These are phyloP conservation scores for Meandrusa payeni DNA, from an alignment of 2,888 invertebrate genomes.

Conservation along the genomic window DNA sequence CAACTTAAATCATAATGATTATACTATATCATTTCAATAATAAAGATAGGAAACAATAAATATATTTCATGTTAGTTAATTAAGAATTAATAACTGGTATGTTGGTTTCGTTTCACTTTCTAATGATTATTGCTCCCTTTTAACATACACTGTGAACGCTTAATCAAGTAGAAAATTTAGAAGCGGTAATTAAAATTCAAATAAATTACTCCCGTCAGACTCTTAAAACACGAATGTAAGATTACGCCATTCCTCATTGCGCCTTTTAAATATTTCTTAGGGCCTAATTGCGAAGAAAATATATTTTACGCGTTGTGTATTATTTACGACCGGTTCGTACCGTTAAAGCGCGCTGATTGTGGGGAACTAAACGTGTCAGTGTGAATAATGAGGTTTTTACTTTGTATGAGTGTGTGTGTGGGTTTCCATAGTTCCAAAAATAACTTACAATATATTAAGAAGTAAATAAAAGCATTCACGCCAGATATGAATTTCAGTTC, in stretches of 20 bases:
- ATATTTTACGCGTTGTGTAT: conserved; percentile 21
- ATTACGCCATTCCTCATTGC: conserved; percentile 23
- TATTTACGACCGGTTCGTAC: conserved; percentile 19
- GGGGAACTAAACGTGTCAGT: conserved; percentile 15
- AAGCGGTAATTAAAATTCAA: conserved; percentile 22
- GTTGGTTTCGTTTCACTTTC: conserved; percentile 14
- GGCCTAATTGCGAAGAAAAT: conserved; percentile 24
- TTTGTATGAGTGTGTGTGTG: conserved; percentile 14
- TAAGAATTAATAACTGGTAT: conserved; percentile 4
- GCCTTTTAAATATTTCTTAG: conserved; percentile 24
- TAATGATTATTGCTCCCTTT: conserved; percentile 15
- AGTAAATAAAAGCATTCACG: too few species aligned
- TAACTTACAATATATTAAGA: too few species aligned
- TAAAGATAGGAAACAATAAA: too few species aligned
- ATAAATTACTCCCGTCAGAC: conserved; percentile 22
- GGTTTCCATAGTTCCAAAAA: too few species aligned
- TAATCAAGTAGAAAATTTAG: conserved; percentile 14
- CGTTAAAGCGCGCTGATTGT: conserved; percentile 24
- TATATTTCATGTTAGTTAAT: too few species aligned
- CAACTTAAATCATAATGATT: too few species aligned
- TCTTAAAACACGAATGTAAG: conserved; percentile 25
- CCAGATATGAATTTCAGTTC: too few species aligned
- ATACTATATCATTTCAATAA: too few species aligned
- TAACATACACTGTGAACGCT: conserved; percentile 11
- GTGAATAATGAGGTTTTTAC: conserved; percentile 19